A percentile compares a stretch with the other conserved stretches of the same genome.
phyloP scores from a whole-genome alignment of 2,113 vertebrate species.

The Etheostoma spectabile region DNA sequence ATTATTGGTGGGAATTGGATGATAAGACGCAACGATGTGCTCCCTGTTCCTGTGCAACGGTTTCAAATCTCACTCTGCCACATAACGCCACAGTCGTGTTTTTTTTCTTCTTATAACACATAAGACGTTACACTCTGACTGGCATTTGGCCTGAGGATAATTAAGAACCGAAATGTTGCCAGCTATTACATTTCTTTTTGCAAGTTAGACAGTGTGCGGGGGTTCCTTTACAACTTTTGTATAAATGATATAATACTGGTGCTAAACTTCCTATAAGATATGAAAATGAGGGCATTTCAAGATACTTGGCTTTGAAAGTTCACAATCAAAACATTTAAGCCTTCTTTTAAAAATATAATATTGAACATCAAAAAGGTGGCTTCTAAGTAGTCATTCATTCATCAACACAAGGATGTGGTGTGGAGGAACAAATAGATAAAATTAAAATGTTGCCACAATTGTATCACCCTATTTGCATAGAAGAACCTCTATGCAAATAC shows the following conservation, averaged over 20 bases:
- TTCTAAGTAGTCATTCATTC: constrained; percentile 28
- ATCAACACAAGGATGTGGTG: not conserved
- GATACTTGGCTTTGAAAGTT: constrained; percentile 52
- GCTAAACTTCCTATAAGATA: not conserved
- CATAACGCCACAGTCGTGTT: constrained; percentile 2
- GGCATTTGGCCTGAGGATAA: no score
- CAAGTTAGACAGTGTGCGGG: no score
- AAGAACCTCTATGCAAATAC: constrained; percentile 40
- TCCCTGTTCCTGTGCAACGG: constrained; percentile 40
- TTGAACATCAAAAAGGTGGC: constrained; percentile 6
- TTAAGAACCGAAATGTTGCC: no score
- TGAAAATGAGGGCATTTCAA: constrained; percentile 22
- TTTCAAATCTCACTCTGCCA: constrained; percentile 38
- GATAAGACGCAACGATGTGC: constrained; percentile 42
- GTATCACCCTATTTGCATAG: constrained; percentile 36
- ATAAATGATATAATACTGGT: constrained; percentile 19
- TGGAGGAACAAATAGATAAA: not conserved
- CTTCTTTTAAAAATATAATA: constrained; percentile 49
- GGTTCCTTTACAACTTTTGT: not conserved
- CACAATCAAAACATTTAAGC: constrained; percentile 55
- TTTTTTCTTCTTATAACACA: not conserved
- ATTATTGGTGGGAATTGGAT: constrained; percentile 30
- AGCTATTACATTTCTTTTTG: no score
- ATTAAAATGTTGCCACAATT: constrained; percentile 23
- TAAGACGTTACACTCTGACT: not conserved